Evolutionary conservation across 2,888 invertebrate genomes (phyloP), one percentile per base, ranked within the genome.

Genomic region (Lordiphosa fenestrarum): DNA sequence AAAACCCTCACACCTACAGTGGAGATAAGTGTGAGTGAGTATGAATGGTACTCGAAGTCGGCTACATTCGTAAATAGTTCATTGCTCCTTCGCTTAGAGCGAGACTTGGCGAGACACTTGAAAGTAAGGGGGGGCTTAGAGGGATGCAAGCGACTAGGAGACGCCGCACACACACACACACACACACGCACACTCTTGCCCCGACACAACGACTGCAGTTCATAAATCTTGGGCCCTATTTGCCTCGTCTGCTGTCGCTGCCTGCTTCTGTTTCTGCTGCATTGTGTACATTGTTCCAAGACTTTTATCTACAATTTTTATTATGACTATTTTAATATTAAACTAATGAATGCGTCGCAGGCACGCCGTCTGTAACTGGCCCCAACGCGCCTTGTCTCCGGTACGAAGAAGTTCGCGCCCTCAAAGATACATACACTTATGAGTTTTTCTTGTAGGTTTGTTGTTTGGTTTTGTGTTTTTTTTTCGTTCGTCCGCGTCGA

Each of bases 261-360:
- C 49, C 58, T 59, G 60, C 44, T 60, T 36, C 25, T 51, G 52
- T 35, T 47, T 50, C 15, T 66, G 40, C 19, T 56, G 38, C n/a
- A 30, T 48, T 49, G 48, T 49, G 48, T 53, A 44, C 84, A 81
- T 84, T 77, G 84, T 77, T 72, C 73, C 56, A 64, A 55, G 56
- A 49, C 66, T 70, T 73, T 81, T 73, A 77, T 69, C 82, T 77
- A 77, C 84, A 73, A 78, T 73, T 78, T 30, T 84, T 82, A 77
- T 77, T 78, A 77, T 77, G 74, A 77, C 77, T 84, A 84, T 77
- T 77, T 77, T 84, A 84, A 77, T 77, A 81, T 84, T 73, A 84
- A 77, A 77, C 77, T 77, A 77, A 77, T 77, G 77, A 77, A 77
- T 77, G 82, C 77, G 78, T 84, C 69, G 64, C 82, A 58, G 69